Conservation (phyloP, 2,888 invertebrate genomes). For the Lithophane semibrunnea region DNA sequence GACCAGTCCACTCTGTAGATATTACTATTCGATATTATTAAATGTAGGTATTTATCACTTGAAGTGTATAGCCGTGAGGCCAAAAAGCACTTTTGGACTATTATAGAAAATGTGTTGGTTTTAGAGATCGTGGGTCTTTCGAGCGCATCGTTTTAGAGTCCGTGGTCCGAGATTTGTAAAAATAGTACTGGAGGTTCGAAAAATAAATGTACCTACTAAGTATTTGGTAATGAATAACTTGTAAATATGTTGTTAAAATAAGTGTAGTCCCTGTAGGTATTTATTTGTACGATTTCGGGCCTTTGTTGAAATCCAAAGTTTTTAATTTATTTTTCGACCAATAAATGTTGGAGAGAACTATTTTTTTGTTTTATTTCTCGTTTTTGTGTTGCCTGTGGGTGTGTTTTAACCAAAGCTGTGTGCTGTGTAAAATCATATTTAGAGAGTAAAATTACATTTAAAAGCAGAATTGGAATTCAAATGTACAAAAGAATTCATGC, state of each 20-base stretch:
- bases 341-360: conserved; percentile 90
- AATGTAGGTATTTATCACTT: conserved; percentile 58
- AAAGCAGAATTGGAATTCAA: neutral
- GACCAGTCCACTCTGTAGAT: conserved; percentile 63
- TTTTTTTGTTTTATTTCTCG: conserved; percentile 72
- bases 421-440: no score
- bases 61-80: conserved; percentile 62
- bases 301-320: conserved; percentile 91
- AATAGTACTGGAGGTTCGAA: conserved; percentile 64
- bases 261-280: conserved; percentile 88
- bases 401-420: neutral
- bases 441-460: neutral
- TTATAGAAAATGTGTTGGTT: conserved; percentile 30
- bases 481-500: neutral
- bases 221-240: conserved; percentile 74
- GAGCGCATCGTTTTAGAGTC: conserved; percentile 26
- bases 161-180: conserved; percentile 61
- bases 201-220: conserved; percentile 83
- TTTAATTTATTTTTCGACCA: conserved; percentile 91
- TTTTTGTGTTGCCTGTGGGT: neutral
- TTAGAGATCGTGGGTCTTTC: conserved; percentile 24
- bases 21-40: conserved; percentile 58
- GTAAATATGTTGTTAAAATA: conserved; percentile 89
- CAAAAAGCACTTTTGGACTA: conserved; percentile 52
- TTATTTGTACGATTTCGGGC: conserved; percentile 90